Evolutionary conservation across 2,888 invertebrate genomes (phyloP).

Genomic region (Ferrisia virgata): DNA sequence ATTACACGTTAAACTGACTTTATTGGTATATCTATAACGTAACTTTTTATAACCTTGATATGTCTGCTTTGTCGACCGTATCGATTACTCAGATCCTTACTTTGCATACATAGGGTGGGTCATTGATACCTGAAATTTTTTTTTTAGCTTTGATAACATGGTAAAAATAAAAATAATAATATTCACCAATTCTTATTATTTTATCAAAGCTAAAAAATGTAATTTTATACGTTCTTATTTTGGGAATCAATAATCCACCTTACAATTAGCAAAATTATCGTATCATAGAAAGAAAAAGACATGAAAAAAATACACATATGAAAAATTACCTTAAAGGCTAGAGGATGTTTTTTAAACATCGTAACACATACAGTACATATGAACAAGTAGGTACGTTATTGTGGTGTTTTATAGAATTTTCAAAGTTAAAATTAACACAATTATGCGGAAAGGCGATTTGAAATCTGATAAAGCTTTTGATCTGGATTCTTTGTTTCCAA

Average conservation of each 20-base stretch:
- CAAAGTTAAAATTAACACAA: not conserved
- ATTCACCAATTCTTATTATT: no score
- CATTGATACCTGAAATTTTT: no score
- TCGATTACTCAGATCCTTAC: not conserved
- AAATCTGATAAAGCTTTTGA: not conserved
- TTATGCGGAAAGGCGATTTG: not conserved
- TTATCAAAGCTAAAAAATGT: no score
- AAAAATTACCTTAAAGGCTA: not conserved
- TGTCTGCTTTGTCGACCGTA: not conserved
- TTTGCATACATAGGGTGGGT: no score
- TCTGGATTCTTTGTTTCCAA: constrained; percentile 61
- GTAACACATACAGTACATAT: not conserved
- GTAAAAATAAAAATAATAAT: no score
- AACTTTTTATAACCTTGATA: not conserved
- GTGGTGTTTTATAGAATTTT: constrained; percentile 20
- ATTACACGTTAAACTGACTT: not conserved
- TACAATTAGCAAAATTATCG: not conserved
- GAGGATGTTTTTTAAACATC: not conserved
- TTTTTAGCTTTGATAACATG: no score
- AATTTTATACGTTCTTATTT: no score
- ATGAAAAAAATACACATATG: not conserved
- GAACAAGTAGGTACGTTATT: not conserved
- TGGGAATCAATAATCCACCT: no score
- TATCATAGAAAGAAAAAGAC: not conserved
- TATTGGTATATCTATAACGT: not conserved